Conservation (phyloP, 2,888 invertebrate genomes). For the Gonocerus acuteangulatus region DNA sequence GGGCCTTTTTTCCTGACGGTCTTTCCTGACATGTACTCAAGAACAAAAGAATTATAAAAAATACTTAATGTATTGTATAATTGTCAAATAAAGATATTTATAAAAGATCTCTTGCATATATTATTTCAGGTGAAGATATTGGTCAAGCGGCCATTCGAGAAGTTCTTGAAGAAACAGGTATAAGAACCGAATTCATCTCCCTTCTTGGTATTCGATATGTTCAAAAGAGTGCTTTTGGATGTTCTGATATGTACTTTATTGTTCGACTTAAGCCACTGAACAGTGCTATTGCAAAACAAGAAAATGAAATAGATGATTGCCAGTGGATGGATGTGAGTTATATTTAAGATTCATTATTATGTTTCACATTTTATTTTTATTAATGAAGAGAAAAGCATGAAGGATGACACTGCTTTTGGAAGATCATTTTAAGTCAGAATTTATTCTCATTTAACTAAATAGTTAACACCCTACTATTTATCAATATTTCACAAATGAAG, state of each 20-base stretch:
- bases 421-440: no score
- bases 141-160: conserved; percentile 75
- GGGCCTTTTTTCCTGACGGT: no score
- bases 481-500: no score
- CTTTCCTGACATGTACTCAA: no score
- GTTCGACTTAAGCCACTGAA: conserved; percentile 56
- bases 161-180: conserved; percentile 83
- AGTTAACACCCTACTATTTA: no score
- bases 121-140: conserved; percentile 65
- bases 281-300: conserved; percentile 57
- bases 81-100: background rate
- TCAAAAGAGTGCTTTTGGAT: conserved; percentile 66
- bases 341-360: background rate
- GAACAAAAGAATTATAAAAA: no score
- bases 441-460: no score
- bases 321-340: conserved; percentile 67
- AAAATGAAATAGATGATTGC: conserved; percentile 67
- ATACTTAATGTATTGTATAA: background rate
- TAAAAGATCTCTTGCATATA: background rate
- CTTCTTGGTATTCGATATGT: conserved; percentile 70
- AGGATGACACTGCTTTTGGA: no score
- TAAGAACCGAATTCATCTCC: conserved; percentile 65
- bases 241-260: conserved; percentile 80
- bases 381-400: no score
- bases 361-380: no score